phyloP scores from a whole-genome alignment of 2,797 vertebrate species.

The Malurus leucopterus region DNA sequence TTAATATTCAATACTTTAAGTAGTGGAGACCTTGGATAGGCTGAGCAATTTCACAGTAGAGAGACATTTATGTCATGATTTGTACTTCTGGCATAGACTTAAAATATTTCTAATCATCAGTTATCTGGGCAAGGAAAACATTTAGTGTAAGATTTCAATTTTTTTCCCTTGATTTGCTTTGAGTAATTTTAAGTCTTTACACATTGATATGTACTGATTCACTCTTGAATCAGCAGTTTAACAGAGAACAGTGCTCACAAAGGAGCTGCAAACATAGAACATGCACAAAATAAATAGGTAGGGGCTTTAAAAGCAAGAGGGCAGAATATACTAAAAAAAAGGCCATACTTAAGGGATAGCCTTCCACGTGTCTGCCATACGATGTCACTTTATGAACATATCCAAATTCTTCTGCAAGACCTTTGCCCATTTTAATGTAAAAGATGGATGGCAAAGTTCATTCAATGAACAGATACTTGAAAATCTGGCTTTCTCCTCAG shows the following conservation, averaged over 20 bases:
- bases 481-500: neutral
- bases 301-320: neutral
- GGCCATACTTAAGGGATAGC: neutral
- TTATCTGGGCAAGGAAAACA: neutral
- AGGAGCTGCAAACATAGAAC: neutral
- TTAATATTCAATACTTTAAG: neutral
- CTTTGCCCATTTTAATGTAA: neutral
- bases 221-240: neutral
- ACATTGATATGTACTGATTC: neutral
- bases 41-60: neutral
- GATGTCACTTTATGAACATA: neutral
- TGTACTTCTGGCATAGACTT: neutral
- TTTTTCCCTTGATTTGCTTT: neutral
- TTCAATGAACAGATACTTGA: neutral
- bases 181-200: neutral
- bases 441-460: neutral
- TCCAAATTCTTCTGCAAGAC: neutral
- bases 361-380: neutral
- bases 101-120: neutral
- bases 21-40: neutral
- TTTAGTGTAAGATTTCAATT: neutral
- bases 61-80: neutral
- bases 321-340: neutral
- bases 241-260: neutral
- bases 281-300: neutral